Evolutionary conservation across 2,113 vertebrate genomes (phyloP).

Genomic region (Helogale parvula): DNA sequence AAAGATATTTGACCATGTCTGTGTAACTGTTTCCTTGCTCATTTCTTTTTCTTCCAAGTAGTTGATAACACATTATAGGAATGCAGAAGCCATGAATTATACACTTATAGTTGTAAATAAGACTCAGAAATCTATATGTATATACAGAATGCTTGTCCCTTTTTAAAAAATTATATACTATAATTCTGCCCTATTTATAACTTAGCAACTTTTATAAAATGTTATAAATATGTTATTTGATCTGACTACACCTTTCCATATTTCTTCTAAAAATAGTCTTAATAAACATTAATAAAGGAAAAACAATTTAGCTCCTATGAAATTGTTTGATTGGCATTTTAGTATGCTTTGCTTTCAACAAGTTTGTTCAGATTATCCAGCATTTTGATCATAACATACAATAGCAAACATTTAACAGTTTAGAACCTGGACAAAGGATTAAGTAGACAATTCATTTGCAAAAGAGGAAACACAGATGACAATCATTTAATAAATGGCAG

Average conservation of each 20-base stretch:
- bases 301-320: not conserved
- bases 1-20: slow-evolving; percentile 30
- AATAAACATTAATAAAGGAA: not conserved
- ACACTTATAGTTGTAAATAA: not conserved
- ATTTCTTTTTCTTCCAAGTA: not conserved
- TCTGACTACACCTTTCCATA: not conserved
- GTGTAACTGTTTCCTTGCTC: not conserved
- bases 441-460: not conserved
- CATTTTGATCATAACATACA: not conserved
- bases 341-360: slow-evolving; percentile 8
- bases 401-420: not conserved
- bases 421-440: not conserved
- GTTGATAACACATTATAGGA: not conserved
- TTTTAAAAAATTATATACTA: not conserved
- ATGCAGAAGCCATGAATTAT: not conserved
- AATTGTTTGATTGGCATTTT: not conserved
- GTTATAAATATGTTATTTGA: not conserved
- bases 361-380: slow-evolving; percentile 24
- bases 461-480: not conserved
- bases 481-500: not conserved
- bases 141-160: not conserved
- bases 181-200: not conserved
- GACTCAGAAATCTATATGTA: not conserved
- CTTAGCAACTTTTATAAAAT: not conserved
- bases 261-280: not conserved